Evolutionary conservation across 2,113 vertebrate species (phyloP), one percentile per base, ranked within the genome.

Genomic region (Ursus arctos): DNA sequence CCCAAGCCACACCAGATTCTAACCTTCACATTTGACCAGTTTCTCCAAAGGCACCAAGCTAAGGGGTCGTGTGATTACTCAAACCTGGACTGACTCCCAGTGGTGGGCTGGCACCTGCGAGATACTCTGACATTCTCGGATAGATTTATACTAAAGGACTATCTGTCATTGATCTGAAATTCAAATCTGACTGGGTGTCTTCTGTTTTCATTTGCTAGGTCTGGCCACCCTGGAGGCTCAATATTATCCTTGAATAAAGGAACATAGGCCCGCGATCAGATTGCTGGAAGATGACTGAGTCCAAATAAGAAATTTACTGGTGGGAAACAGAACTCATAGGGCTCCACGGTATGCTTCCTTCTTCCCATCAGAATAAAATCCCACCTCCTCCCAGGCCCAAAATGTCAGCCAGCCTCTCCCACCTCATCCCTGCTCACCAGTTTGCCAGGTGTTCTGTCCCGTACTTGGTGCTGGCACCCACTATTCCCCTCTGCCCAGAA

Each of bases 341-440:
- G 18, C n/a, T 77, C 28, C 53, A 53, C 22, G n/a, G 16, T 22
- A 47, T 0, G 10, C 55, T 82, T 47, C 57, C 51, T 43, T 72
- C 83, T 94, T 79, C 59, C 28, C 6, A 63, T 82, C n/a, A 72
- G 80, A 96, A 80, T 94, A 90, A 90, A 90, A 69, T 55, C 43
- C 63, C 16, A 4, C 47, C 72, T 93, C 71, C 21, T 84, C 28
- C 12, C 86, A 49, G 24, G 31, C 12, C 53, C 16, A 19, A 55
- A 26, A 53, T 26, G 33, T 92, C 26, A 88, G 43, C 49, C 3
- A 9, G 21, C 36, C 83, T 36, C 74, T 88, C 63, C 63, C 18
- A 57, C 51, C 26, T 91, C 36, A 31, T 92, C 65, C 53, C 15
- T 69, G 77, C 76, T 31, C 49, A 49, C 74, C 51, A 49, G 72